These are phyloP conservation scores for Zoanthus solanderi DNA, from an alignment of 92 coral and sea anemone genomes.

Conservation along the genomic window DNA sequence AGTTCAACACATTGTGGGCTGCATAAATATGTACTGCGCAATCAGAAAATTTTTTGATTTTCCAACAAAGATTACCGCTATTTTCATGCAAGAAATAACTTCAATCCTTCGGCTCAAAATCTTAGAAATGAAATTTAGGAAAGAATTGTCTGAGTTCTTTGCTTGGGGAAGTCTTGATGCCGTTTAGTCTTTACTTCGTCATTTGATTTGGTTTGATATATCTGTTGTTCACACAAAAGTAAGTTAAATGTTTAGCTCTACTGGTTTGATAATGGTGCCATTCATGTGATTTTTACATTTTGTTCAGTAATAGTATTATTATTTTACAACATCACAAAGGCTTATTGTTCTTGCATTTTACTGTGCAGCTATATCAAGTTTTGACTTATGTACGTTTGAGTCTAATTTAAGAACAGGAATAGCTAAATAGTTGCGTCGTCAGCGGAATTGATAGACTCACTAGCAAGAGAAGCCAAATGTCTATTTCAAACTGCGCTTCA, in stretches of 20 bases:
- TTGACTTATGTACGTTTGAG: not conserved
- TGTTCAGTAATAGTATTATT: not conserved
- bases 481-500: not conserved
- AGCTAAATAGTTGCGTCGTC: not conserved
- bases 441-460: not conserved
- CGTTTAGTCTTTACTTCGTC: not conserved
- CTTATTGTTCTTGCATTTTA: not conserved
- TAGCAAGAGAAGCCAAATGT: not conserved
- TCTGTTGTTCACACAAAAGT: not conserved
- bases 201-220: no score
- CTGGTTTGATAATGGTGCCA: not conserved
- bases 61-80: constrained; percentile 25
- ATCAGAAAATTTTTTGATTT: not conserved
- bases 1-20: constrained; percentile 23
- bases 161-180: not conserved
- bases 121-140: not conserved
- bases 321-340: not conserved
- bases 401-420: not conserved
- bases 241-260: not conserved
- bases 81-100: not conserved
- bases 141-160: not conserved
- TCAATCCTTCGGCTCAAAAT: not conserved
- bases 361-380: not conserved
- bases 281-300: not conserved
- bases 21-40: not conserved